These are phyloP conservation scores for Troilus luridus DNA, from an alignment of 2,888 invertebrate genomes.

Conservation along the genomic window DNA sequence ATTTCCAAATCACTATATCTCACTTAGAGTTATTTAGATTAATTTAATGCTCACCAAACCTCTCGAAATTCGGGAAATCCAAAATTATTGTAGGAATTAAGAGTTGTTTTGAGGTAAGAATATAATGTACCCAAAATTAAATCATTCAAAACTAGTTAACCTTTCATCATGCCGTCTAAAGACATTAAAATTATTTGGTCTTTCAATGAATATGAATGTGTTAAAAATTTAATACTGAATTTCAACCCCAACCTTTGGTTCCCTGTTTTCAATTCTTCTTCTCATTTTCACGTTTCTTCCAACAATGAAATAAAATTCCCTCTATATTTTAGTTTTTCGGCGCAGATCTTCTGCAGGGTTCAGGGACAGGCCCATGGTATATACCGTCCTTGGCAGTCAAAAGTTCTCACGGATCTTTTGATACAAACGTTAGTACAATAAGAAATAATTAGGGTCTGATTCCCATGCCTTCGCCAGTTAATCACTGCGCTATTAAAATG, in stretches of 20 bases:
- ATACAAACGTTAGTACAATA: slow-evolving; percentile 50
- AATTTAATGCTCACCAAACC: too few relatives aligned
- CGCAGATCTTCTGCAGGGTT: slow-evolving; percentile 23
- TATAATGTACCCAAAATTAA: too few relatives aligned
- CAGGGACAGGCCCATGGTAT: neutral
- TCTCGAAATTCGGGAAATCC: too few relatives aligned
- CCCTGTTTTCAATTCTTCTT: neutral
- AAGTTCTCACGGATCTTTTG: slow-evolving; percentile 53
- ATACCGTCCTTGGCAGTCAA: slow-evolving; percentile 52
- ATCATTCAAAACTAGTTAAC: too few relatives aligned
- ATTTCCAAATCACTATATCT: too few relatives aligned
- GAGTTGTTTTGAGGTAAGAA: too few relatives aligned
- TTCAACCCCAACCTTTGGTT: neutral
- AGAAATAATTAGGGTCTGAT: slow-evolving; percentile 31
- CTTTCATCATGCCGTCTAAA: too few relatives aligned
- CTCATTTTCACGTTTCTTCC: neutral
- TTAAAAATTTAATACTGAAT: neutral
- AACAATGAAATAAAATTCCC: neutral
- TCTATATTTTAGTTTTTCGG: neutral
- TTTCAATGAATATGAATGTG: neutral
- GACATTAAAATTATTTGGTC: too few relatives aligned
- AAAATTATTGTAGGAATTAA: too few relatives aligned
- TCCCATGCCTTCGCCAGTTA: slow-evolving; percentile 49
- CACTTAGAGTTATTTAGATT: too few relatives aligned
- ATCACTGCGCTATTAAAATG: slow-evolving; percentile 7